Evolutionary conservation across 2,888 invertebrate species (phyloP).

Genomic region (Galeopsomyia nigrocyanea): DNA sequence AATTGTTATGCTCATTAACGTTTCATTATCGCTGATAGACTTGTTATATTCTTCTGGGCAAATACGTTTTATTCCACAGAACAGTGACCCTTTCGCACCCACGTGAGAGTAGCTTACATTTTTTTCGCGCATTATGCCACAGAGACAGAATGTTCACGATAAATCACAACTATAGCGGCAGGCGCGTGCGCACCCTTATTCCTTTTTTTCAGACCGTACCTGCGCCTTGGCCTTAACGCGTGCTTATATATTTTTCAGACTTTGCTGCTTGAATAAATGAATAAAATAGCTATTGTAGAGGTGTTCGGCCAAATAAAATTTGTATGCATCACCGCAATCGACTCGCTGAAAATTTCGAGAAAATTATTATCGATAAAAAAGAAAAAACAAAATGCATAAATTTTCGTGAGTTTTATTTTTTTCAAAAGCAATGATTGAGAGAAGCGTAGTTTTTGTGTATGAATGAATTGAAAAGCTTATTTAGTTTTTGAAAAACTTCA

Average conservation of each 20-base stretch:
- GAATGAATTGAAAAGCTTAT: no score
- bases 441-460: no score
- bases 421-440: no score
- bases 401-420: no score
- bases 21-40: no score
- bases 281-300: slow-evolving; percentile 39
- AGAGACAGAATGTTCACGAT: slow-evolving; percentile 45
- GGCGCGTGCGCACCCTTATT: slow-evolving; percentile 10
- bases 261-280: slow-evolving; percentile 34
- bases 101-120: slow-evolving; percentile 51
- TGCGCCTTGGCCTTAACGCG: slow-evolving; percentile 12
- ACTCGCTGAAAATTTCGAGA: background rate
- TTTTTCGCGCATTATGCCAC: slow-evolving; percentile 39
- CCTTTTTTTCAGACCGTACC: slow-evolving; percentile 3
- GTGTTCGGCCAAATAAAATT: slow-evolving; percentile 33
- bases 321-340: slow-evolving; percentile 18
- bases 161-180: slow-evolving; percentile 39
- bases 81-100: no score
- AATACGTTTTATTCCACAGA: no score
- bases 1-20: no score
- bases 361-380: background rate
- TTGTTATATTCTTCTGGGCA: no score
- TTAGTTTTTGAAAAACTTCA: no score
- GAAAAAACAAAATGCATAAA: no score
- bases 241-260: slow-evolving; percentile 13